Evolutionary conservation across 2,113 vertebrate species (phyloP).

Genomic region (Leucopsar rothschildi): DNA sequence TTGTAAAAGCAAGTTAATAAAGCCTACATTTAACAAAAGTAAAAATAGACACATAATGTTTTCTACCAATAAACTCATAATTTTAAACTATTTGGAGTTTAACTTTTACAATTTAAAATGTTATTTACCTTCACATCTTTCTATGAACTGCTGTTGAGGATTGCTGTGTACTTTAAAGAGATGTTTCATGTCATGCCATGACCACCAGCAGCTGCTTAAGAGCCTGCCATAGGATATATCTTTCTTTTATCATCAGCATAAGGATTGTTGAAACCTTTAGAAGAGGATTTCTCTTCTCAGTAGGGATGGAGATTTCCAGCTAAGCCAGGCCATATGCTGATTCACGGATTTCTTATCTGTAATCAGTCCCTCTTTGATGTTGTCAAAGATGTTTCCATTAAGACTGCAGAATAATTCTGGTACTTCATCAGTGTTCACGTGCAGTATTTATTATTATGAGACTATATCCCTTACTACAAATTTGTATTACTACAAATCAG

Average conservation of each 20-base stretch:
- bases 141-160: background rate
- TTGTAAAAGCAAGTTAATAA: background rate
- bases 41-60: background rate
- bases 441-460: background rate
- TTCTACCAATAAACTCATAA: background rate
- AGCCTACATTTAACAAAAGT: background rate
- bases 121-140: background rate
- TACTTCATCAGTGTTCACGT: background rate
- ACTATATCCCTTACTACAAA: background rate
- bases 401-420: background rate
- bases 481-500: background rate
- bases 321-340: constrained; percentile 38
- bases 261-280: background rate
- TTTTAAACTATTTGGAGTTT: background rate
- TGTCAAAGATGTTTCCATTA: background rate
- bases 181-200: background rate
- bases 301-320: constrained; percentile 2
- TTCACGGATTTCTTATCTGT: constrained; percentile 14
- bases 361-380: constrained; percentile 1
- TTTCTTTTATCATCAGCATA: background rate
- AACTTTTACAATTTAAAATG: background rate
- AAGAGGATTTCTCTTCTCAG: constrained; percentile 23
- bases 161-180: background rate
- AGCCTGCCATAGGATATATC: background rate
- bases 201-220: background rate